Conservation (phyloP, 2,888 invertebrate genomes). For the Tipula confusa region DNA sequence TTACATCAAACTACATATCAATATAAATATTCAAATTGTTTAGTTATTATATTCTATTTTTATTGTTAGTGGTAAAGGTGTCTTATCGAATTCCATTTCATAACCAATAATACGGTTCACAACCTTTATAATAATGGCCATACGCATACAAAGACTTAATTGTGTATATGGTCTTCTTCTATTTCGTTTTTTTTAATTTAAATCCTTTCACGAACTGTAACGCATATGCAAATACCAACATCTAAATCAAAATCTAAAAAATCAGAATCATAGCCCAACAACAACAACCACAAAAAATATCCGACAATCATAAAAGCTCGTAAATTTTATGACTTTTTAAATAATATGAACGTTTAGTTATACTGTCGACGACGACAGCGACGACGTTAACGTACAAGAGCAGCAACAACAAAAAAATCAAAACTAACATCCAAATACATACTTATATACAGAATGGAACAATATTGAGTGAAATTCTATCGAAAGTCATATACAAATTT, state of each 20-base stretch:
- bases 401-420: background rate
- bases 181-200: background rate
- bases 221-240: background rate
- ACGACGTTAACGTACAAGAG: background rate
- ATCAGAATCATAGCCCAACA: background rate
- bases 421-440: background rate
- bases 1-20: background rate
- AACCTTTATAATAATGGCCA: background rate
- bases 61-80: background rate
- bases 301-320: conserved; percentile 20
- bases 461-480: background rate
- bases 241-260: background rate
- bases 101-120: background rate
- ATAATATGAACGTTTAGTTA: background rate
- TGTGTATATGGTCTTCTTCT: background rate
- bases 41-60: background rate
- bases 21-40: background rate
- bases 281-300: background rate
- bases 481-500: background rate
- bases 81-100: background rate
- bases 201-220: background rate
- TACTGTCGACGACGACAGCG: background rate
- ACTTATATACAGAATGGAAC: background rate
- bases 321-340: conserved; percentile 12
- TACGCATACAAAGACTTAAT: background rate